Base-by-base conservation (phyloP, 1,140 invertebrate genomes). In the Rhopalosiphum maidis region DNA sequence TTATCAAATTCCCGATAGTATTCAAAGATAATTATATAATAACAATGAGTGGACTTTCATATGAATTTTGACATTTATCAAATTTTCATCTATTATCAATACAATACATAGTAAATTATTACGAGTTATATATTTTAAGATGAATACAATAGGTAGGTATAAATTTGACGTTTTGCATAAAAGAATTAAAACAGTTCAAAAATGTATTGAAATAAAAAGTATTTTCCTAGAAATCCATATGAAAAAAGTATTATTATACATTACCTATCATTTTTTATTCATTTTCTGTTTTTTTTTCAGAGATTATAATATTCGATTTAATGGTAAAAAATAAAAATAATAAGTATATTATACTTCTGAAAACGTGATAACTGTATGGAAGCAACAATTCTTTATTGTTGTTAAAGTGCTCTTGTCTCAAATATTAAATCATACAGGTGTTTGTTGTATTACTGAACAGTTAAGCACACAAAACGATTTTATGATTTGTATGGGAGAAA, bases 381-480 rank as follows among this genome's bases (percentile, higher is more conserved):
- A 85, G 37, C 41, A 85, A 43, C 83, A 41, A 15, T 85, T 43
- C 41, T 85, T 43, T 85, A 85, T 41, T n/a, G 60, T 77, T 6
- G 30, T 77, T 77, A 15, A 35, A 77, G 60, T 77, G 60, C 30
- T n/a, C 15, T 77, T 77, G 60, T 77, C 60, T 77, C 60, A 77
- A 77, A 77, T n/a, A n/a, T 77, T 77, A n/a, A 77, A 77, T 77
- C 60, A 77, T 77, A 77, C 60, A 77, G n/a, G 60, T 77, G 60
- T 77, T 77, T 77, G 60, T 6, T n/a, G 30, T 68, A 18, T 68
- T 68, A 68, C 60, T n/a, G 60, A 68, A 68, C 30, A 68, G 60
- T 68, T 77, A 15, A 77, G 15, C 11, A n/a, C 60, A n/a, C 30
- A 77, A 77, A 77, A 77, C 15, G 60, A 68, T 68, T 68, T 60